Conservation (phyloP, 1,140 invertebrate species). For the Drosophila tani region DNA sequence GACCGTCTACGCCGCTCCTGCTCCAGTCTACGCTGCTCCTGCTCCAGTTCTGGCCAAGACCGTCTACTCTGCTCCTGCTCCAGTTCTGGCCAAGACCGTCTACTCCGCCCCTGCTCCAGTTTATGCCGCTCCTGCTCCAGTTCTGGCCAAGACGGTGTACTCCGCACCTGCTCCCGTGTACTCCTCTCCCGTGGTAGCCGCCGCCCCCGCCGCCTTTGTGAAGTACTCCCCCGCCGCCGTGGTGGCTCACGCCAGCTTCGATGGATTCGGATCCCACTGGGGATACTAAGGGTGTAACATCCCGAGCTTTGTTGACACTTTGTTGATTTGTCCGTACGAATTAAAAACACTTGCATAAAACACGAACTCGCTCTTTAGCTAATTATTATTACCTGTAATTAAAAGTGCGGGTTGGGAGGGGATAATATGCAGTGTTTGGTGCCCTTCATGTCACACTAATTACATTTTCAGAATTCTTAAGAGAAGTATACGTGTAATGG, state of each 20-base stretch:
- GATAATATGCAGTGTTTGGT: not conserved
- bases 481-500: not conserved
- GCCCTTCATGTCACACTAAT: not conserved
- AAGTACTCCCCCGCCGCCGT: constrained; percentile 86
- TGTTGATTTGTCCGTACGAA: constrained; percentile 58
- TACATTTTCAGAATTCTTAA: not conserved
- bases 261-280: constrained; percentile 86
- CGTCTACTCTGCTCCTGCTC: constrained; percentile 74
- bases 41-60: constrained; percentile 74
- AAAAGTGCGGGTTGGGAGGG: not conserved
- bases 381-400: constrained; percentile 38
- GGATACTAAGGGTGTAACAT: constrained; percentile 79
- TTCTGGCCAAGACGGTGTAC: constrained; percentile 75
- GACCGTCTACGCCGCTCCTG: constrained; percentile 49
- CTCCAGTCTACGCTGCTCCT: constrained; percentile 57
- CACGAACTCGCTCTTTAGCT: constrained; percentile 46
- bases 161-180: constrained; percentile 68
- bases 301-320: constrained; percentile 51
- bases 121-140: constrained; percentile 85
- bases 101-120: constrained; percentile 54
- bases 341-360: constrained; percentile 52
- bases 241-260: constrained; percentile 86
- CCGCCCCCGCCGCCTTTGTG: constrained; percentile 78
- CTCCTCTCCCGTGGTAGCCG: constrained; percentile 73
- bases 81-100: constrained; percentile 75